phyloP scores from a whole-genome alignment of 2,888 invertebrate species.

The Arrhopalites spinosus region DNA sequence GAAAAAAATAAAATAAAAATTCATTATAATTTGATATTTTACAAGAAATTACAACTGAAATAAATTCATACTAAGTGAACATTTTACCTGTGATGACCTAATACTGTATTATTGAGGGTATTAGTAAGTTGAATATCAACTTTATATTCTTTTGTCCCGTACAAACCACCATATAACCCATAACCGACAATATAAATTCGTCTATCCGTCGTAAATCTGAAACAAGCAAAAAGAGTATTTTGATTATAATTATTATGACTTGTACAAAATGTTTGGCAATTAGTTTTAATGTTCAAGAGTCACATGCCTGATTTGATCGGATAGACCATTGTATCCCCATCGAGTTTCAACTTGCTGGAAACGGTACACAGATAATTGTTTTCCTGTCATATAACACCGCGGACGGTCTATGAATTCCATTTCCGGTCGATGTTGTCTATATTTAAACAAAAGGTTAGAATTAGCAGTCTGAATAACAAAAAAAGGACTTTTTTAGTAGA shows the following conservation, averaged over 20 bases:
- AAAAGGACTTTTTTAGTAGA: too few species aligned
- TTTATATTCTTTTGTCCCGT: slow-evolving; percentile 77
- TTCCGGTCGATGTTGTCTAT: slow-evolving; percentile 62
- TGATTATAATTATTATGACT: too few species aligned
- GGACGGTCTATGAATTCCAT: slow-evolving; percentile 73
- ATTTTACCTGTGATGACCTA: slow-evolving; percentile 66
- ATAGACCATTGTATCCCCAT: slow-evolving; percentile 84
- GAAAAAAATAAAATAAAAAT: not conserved
- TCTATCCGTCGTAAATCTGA: slow-evolving; percentile 77
- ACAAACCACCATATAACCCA: slow-evolving; percentile 81
- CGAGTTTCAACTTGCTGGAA: slow-evolving; percentile 78
- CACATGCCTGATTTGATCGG: slow-evolving; percentile 71
- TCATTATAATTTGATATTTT: too few species aligned
- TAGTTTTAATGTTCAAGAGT: not conserved
- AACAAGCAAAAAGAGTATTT: too few species aligned
- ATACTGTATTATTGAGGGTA: slow-evolving; percentile 73
- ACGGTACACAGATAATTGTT: slow-evolving; percentile 73
- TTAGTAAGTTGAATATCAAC: slow-evolving; percentile 78
- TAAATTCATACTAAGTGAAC: too few species aligned
- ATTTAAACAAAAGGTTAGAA: too few species aligned
- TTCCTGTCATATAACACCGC: slow-evolving; percentile 77
- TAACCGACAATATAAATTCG: slow-evolving; percentile 81
- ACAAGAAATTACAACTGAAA: too few species aligned
- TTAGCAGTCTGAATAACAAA: too few species aligned
- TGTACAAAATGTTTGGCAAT: too few species aligned